These are phyloP conservation scores for Sarotherodon lohbergeri DNA, from an alignment of 2,113 vertebrate species.

Conservation along the genomic window DNA sequence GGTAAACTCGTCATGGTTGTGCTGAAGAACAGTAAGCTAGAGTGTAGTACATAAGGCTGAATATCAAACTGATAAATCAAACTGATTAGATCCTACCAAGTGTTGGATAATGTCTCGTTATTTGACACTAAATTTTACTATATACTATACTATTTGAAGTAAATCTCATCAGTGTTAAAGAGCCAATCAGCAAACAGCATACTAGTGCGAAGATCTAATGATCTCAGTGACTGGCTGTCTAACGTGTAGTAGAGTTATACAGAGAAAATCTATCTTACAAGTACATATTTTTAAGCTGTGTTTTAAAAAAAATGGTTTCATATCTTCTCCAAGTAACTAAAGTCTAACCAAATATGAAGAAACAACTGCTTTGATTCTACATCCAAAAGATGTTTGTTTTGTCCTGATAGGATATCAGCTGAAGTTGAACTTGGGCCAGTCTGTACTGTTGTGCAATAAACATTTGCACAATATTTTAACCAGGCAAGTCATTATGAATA, in stretches of 20 bases:
- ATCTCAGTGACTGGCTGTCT: neutral
- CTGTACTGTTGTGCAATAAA: neutral
- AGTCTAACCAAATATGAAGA: neutral
- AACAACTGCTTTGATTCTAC: neutral
- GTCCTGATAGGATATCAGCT: neutral
- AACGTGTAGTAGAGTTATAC: neutral
- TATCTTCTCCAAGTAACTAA: neutral
- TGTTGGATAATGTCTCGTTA: neutral
- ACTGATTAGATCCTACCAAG: neutral
- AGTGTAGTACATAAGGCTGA: neutral
- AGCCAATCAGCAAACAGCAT: neutral
- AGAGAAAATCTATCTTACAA: neutral
- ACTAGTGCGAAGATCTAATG: neutral
- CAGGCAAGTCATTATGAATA: neutral
- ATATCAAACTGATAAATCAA: neutral
- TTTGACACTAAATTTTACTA: neutral
- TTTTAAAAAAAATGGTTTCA: neutral
- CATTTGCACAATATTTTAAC: neutral
- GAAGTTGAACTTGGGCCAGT: neutral
- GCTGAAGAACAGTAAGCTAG: neutral
- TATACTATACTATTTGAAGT: neutral
- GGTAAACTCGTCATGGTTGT: neutral
- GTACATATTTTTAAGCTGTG: neutral
- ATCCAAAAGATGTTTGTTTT: neutral
- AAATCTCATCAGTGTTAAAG: neutral